Evolutionary conservation across 2,888 invertebrate species (phyloP).

Genomic region (Cryptocephalus moraei): DNA sequence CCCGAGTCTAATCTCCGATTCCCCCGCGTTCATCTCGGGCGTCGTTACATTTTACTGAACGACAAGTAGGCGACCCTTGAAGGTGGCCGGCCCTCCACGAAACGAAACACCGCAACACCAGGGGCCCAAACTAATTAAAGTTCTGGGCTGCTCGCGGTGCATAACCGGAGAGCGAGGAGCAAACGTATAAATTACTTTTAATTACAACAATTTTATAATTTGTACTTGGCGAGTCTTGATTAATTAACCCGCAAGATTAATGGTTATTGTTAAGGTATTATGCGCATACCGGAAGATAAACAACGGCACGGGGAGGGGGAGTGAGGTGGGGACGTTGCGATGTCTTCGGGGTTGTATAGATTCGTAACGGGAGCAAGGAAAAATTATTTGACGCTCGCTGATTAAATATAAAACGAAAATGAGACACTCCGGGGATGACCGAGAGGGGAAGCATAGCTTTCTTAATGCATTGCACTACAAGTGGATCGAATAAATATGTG

Average conservation of each 20-base stretch:
- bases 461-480: too few relatives aligned
- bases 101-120: conserved; percentile 14
- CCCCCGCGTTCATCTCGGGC: too few relatives aligned
- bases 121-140: conserved; percentile 18
- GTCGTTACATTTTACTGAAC: conserved; percentile 3
- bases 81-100: conserved; percentile 7
- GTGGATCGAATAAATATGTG: too few relatives aligned
- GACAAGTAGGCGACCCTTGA: conserved; percentile 13
- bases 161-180: conserved; percentile 31
- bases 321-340: too few relatives aligned
- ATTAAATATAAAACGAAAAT: neutral
- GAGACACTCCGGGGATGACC: too few relatives aligned
- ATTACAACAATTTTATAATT: conserved; percentile 41
- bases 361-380: too few relatives aligned
- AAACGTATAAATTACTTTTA: conserved; percentile 40
- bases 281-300: conserved; percentile 27
- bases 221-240: conserved; percentile 37
- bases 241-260: conserved; percentile 37
- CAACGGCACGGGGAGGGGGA: too few relatives aligned
- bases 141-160: conserved; percentile 30
- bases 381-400: too few relatives aligned
- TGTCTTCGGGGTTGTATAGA: too few relatives aligned
- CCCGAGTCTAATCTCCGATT: too few relatives aligned
- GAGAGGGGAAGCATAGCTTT: too few relatives aligned
- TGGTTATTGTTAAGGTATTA: conserved; percentile 34